These are phyloP conservation scores for Drosophila persimilis DNA, from an alignment of 1,140 invertebrate genomes.

Conservation along the genomic window DNA sequence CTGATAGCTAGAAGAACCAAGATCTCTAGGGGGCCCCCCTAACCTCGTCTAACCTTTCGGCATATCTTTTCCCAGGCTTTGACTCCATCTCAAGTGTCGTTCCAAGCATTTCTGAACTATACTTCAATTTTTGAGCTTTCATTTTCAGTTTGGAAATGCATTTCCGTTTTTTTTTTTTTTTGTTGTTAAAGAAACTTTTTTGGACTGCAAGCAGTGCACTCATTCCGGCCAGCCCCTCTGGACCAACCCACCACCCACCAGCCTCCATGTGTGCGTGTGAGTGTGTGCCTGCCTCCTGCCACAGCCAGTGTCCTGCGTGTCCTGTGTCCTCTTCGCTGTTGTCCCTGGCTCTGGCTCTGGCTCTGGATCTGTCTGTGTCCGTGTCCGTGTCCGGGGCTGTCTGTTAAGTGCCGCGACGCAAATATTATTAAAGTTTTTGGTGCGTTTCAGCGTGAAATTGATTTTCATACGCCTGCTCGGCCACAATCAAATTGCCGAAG, in stretches of 20 bases:
- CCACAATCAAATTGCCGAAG: constrained; percentile 79
- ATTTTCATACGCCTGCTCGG: constrained; percentile 80
- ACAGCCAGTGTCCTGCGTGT: background rate
- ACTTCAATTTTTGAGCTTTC: no score
- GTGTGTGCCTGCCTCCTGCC: constrained; percentile 13
- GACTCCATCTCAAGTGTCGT: no score
- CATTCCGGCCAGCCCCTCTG: background rate
- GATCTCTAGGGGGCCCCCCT: no score
- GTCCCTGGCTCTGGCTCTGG: background rate
- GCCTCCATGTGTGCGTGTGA: background rate
- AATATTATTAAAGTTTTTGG: constrained; percentile 81
- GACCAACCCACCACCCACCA: background rate
- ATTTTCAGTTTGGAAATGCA: no score
- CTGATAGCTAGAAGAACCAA: no score
- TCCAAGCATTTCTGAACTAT: no score
- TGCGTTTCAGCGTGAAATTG: constrained; percentile 80
- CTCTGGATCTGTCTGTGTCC: background rate
- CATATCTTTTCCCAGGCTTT: no score
- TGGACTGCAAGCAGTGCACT: constrained; percentile 15
- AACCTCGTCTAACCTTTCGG: no score
- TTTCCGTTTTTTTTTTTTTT: no score
- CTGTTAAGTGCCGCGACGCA: constrained; percentile 77
- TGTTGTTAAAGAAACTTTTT: constrained; percentile 5
- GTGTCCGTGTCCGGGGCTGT: constrained; percentile 27
- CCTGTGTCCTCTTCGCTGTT: constrained; percentile 5